Evolutionary conservation across 2,797 vertebrate species (phyloP).

Genomic region (Rhabdophis nuchalis): DNA sequence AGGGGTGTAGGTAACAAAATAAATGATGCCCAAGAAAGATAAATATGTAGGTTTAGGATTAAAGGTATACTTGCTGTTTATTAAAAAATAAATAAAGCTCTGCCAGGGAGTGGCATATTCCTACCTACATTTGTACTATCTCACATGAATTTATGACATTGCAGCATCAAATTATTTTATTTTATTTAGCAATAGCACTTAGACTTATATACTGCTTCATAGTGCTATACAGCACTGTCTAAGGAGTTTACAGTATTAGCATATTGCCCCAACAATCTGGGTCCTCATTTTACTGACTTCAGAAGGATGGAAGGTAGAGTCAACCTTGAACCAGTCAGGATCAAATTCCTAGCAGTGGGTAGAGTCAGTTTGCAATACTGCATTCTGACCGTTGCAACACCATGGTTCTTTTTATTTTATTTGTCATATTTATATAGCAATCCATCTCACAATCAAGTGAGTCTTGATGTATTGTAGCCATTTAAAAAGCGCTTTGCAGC

Average conservation of each 20-base stretch:
- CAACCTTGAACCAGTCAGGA: not conserved
- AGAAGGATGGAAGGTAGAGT: not conserved
- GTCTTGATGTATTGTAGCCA: not conserved
- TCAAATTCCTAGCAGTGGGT: not conserved
- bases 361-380: not conserved
- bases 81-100: not conserved
- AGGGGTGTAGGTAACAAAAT: not conserved
- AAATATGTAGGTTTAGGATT: not conserved
- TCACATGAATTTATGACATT: not conserved
- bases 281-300: not conserved
- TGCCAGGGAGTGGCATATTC: not conserved
- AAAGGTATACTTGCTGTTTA: not conserved
- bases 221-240: not conserved
- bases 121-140: not conserved
- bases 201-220: not conserved
- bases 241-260: not conserved
- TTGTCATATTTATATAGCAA: not conserved
- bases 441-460: not conserved
- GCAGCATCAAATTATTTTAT: not conserved
- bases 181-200: not conserved
- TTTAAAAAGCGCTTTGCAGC: not conserved
- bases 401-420: not conserved
- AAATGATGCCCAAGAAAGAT: not conserved
- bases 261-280: not conserved
- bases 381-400: not conserved